phyloP scores from a whole-genome alignment of 2,113 vertebrate genomes.

The Rattus norvegicus region GRCr8 NC_086023.1:96958001-96958500 shows the following conservation, averaged over 20 bases:
- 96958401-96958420: not conserved
- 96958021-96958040: too few species aligned
- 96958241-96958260: not conserved
- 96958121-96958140: not conserved
- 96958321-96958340: not conserved
- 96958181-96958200: not conserved
- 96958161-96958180: not conserved
- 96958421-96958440: not conserved
- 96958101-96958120: not conserved
- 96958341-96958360: constrained; percentile 1
- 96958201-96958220: not conserved
- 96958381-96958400: not conserved
- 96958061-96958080: not conserved
- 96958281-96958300: not conserved
- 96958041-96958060: not conserved
- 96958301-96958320: not conserved
- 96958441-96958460: not conserved
- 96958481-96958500: not conserved
- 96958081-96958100: too few species aligned
- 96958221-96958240: not conserved
- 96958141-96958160: not conserved
- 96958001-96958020: not conserved
- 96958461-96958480: not conserved
- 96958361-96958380: not conserved
- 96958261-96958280: not conserved